Conservation (phyloP, 2,113 vertebrate genomes). For the Synchiropus splendidus region DNA sequence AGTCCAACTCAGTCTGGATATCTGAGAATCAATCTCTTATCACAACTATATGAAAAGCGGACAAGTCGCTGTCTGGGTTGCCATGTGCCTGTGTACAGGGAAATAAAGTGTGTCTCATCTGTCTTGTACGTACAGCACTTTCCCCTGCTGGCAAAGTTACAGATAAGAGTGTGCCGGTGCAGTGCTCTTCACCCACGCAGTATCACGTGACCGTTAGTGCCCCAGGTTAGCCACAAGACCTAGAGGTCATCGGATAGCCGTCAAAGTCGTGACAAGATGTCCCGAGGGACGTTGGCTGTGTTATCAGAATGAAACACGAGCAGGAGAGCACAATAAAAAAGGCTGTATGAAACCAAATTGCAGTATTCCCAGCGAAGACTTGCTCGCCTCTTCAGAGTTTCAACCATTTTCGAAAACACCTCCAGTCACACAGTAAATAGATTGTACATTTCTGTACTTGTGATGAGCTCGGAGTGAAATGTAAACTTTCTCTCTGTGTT, state of each 20-base stretch:
- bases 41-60: no score
- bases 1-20: no score
- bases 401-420: conserved; percentile 43
- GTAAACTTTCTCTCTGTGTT: conserved; percentile 37
- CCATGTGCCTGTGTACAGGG: no score
- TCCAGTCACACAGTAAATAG: conserved; percentile 54
- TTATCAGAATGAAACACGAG: conserved; percentile 22
- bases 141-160: conserved; percentile 1
- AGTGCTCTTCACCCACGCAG: conserved; percentile 3
- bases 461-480: conserved; percentile 46
- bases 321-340: conserved; percentile 3
- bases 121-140: background rate
- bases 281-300: background rate
- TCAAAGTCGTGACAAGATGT: conserved; percentile 3
- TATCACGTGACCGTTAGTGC: conserved; percentile 7
- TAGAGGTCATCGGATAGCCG: conserved; percentile 16
- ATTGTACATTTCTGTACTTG: conserved; percentile 42
- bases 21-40: no score
- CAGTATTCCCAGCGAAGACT: conserved; percentile 11
- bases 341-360: conserved; percentile 17
- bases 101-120: no score
- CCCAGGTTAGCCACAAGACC: background rate
- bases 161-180: conserved; percentile 9
- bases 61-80: no score
- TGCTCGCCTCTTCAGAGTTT: conserved; percentile 9